Conservation (phyloP, 2,888 invertebrate species). For the Galerucella nymphaeae region DNA sequence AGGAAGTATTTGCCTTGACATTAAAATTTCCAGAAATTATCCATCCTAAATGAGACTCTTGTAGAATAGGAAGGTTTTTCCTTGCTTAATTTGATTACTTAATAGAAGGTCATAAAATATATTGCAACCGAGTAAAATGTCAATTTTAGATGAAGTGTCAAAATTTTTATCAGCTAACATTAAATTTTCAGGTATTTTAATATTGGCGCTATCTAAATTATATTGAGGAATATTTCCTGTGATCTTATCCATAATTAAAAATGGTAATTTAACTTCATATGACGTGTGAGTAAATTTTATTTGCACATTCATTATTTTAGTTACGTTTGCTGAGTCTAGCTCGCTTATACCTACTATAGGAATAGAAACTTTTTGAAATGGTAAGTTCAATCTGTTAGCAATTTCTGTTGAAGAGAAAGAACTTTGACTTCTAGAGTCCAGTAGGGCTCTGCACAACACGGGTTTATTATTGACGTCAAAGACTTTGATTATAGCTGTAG, state of each 20-base stretch:
- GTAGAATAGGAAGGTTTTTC: too few species aligned
- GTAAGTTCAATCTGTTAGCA: constrained; percentile 8
- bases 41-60: constrained; percentile 33
- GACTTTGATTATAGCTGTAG: constrained; percentile 18
- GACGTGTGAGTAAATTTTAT: constrained; percentile 17
- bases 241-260: too few species aligned
- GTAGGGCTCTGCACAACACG: constrained; percentile 13
- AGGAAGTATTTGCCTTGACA: too few species aligned
- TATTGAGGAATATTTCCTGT: too few species aligned
- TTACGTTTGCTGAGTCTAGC: constrained; percentile 2
- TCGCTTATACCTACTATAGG: constrained; percentile 17
- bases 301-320: constrained; percentile 7
- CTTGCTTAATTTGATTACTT: too few species aligned
- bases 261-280: constrained; percentile 25
- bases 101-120: too few species aligned
- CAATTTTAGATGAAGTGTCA: not conserved
- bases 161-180: constrained; percentile 23
- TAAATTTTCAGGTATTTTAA: constrained; percentile 29
- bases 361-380: constrained; percentile 1
- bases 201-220: not conserved
- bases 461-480: constrained; percentile 6
- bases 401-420: constrained; percentile 10
- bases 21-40: constrained; percentile 22
- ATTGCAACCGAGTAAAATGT: not conserved
- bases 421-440: constrained; percentile 21